phyloP scores from a whole-genome alignment of 2,888 invertebrate genomes.

The Frankliniella fusca region DNA sequence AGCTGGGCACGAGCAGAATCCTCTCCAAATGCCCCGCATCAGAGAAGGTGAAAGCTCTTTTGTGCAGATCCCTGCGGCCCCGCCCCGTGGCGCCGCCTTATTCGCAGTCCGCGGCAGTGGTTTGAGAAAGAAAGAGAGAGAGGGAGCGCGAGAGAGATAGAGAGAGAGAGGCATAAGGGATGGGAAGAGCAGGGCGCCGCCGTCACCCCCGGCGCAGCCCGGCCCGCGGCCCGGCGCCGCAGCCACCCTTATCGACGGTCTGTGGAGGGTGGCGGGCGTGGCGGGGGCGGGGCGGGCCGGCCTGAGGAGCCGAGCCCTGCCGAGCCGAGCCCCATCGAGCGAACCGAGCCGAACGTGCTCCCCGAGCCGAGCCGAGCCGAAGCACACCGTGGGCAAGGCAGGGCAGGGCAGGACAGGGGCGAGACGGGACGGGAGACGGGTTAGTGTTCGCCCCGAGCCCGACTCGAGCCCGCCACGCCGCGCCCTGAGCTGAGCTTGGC shows the following conservation, averaged over 20 bases:
- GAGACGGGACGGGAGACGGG: neutral
- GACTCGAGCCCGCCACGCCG: neutral
- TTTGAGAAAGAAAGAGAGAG: too few species aligned
- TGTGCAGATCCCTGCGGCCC: too few species aligned
- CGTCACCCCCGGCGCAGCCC: too few species aligned
- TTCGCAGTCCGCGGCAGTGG: too few species aligned
- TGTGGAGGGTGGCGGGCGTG: neutral
- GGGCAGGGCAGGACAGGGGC: neutral
- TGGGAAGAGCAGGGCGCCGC: too few species aligned
- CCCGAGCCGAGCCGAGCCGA: neutral
- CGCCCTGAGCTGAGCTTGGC: neutral
- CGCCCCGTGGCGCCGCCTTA: too few species aligned
- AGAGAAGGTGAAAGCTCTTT: too few species aligned
- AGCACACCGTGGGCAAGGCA: neutral
- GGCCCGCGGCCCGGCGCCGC: neutral
- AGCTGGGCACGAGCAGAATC: too few species aligned
- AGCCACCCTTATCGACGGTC: conserved; percentile 27
- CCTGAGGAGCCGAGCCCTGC: conserved; percentile 17
- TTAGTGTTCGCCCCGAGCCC: neutral
- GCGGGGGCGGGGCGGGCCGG: conserved; percentile 5
- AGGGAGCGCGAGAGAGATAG: too few species aligned
- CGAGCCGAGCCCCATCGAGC: conserved; percentile 1
- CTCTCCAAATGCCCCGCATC: too few species aligned
- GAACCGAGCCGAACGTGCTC: neutral
- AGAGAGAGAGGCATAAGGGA: too few species aligned